Percentiles rank a stretch among this genome's conserved stretches.
phyloP scores from a whole-genome alignment of 2,888 invertebrate genomes.

The Troides aeacus region DNA sequence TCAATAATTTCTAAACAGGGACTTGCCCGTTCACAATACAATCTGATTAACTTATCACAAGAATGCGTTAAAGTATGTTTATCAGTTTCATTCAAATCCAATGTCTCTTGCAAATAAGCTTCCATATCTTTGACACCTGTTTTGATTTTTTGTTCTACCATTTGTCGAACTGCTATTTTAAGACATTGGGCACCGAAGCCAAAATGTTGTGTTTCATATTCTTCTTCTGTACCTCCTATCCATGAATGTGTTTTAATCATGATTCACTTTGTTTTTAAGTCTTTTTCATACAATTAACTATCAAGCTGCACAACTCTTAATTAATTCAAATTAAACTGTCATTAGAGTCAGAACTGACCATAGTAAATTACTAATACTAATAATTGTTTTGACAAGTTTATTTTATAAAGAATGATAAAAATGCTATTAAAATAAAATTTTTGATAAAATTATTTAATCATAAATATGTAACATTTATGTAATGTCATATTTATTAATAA shows the following conservation, averaged over 20 bases:
- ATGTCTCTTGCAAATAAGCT: constrained; percentile 55
- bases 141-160: constrained; percentile 70
- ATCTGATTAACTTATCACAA: constrained; percentile 61
- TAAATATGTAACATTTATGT: too few species aligned
- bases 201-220: constrained; percentile 74
- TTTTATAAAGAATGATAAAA: too few species aligned
- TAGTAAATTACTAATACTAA: background rate
- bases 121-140: constrained; percentile 67
- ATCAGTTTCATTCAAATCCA: constrained; percentile 66
- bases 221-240: constrained; percentile 69
- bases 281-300: background rate
- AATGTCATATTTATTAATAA: too few species aligned
- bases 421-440: too few species aligned
- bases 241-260: constrained; percentile 64
- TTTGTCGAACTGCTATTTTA: constrained; percentile 68
- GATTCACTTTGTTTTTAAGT: constrained; percentile 22
- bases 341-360: background rate
- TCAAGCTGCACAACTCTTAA: background rate
- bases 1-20: constrained; percentile 61
- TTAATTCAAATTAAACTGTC: background rate
- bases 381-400: too few species aligned
- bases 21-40: constrained; percentile 65
- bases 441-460: too few species aligned
- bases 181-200: constrained; percentile 71
- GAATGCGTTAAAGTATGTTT: constrained; percentile 58